These are phyloP conservation scores for Phyllostomus hastatus DNA, from an alignment of 2,113 vertebrate species.

Conservation along the genomic window DNA sequence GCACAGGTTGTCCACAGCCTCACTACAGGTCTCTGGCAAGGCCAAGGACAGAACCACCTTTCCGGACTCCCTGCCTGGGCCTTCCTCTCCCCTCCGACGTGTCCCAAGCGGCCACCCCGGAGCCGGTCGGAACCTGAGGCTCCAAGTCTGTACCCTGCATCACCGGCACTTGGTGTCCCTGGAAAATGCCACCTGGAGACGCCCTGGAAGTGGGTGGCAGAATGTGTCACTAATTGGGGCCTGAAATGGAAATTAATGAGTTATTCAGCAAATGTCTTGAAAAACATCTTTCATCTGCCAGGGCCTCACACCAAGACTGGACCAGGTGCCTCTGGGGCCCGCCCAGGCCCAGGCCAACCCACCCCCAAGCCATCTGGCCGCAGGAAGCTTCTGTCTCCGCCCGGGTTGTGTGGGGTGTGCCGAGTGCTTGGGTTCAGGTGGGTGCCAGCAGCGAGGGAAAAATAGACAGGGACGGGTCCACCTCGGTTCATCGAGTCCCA, in stretches of 20 bases:
- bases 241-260: slow-evolving; percentile 56
- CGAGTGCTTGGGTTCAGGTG: background rate
- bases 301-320: background rate
- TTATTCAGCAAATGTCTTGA: slow-evolving; percentile 3
- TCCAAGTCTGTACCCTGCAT: background rate
- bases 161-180: background rate
- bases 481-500: no score
- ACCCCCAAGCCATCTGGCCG: background rate
- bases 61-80: background rate
- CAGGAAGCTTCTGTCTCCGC: background rate
- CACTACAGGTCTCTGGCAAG: background rate
- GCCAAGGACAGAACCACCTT: background rate
- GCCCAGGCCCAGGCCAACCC: background rate
- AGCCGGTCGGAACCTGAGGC: background rate
- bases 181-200: slow-evolving; percentile 14
- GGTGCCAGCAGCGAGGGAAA: background rate
- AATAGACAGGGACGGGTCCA: background rate
- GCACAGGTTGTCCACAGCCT: background rate
- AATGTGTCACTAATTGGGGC: slow-evolving; percentile 37
- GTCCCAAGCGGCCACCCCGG: background rate
- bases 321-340: background rate
- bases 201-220: slow-evolving; percentile 3
- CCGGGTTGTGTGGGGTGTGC: background rate
- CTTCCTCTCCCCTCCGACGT: background rate
- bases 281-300: slow-evolving; percentile 8